These are phyloP conservation scores for Petrophora chlorosata DNA, from an alignment of 2,888 invertebrate genomes.

Conservation along the genomic window DNA sequence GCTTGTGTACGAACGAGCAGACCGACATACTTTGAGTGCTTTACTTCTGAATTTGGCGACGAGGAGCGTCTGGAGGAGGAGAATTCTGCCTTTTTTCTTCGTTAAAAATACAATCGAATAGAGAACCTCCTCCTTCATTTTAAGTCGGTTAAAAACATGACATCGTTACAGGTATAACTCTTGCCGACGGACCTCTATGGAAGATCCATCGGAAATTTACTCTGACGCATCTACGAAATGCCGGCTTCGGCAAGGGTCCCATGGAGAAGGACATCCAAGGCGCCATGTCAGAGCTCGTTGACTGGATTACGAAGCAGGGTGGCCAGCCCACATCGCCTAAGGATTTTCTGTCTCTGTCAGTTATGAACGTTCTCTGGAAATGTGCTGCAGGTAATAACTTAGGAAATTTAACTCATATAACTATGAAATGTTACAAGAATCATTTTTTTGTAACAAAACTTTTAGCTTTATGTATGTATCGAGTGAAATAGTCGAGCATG, in stretches of 20 bases:
- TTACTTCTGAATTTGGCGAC: too few species aligned
- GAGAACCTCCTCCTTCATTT: background rate
- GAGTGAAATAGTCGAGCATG: too few species aligned
- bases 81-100: too few species aligned
- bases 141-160: background rate
- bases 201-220: conserved; percentile 83
- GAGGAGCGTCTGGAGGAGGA: too few species aligned
- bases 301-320: conserved; percentile 3
- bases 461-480: too few species aligned
- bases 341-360: conserved; percentile 78
- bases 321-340: conserved; percentile 1
- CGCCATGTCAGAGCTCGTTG: background rate
- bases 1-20: too few species aligned
- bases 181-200: conserved; percentile 84
- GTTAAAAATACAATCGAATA: too few species aligned
- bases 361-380: conserved; percentile 85
- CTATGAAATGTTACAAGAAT: too few species aligned
- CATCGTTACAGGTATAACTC: conserved; percentile 85
- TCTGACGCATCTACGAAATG: conserved; percentile 77
- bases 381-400: conserved; percentile 80
- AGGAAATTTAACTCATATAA: too few species aligned
- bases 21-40: too few species aligned
- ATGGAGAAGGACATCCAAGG: conserved; percentile 75
- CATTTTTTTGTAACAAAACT: too few species aligned
- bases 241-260: conserved; percentile 78